Percentiles rank a stretch among this genome's conserved stretches.
Evolutionary conservation across 2,113 vertebrate genomes (phyloP).

Genomic region (Petrocephalus zakoni): DNA sequence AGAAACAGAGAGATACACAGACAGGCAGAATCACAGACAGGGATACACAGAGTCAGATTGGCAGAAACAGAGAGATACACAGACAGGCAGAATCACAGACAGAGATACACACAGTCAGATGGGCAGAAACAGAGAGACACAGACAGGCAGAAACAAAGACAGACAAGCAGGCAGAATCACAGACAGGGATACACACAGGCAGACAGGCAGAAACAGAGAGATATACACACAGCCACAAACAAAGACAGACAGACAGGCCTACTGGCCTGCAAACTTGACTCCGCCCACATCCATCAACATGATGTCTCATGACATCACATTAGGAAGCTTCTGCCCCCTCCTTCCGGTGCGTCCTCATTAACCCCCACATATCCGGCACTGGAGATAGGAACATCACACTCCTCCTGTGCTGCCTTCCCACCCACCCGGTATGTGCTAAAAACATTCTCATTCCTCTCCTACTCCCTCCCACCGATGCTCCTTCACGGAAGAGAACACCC

Average conservation of each 20-base stretch:
- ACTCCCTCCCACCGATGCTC: not conserved
- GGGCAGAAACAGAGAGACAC: not conserved
- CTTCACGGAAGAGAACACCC: slow-evolving; percentile 8
- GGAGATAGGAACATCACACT: not conserved
- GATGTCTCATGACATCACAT: not conserved
- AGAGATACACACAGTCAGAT: not conserved
- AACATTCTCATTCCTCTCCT: not conserved
- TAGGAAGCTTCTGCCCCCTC: not conserved
- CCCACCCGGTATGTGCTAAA: not conserved
- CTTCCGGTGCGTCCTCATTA: slow-evolving; percentile 10
- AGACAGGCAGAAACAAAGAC: no score
- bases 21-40: not conserved
- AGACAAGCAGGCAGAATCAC: no score
- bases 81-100: not conserved
- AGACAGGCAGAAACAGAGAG: no score
- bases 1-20: no score
- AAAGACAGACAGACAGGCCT: not conserved
- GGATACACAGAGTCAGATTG: no score
- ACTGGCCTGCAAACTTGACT: not conserved
- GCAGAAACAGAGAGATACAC: no score
- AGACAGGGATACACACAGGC: no score
- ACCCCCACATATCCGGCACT: not conserved
- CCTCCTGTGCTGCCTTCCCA: not conserved
- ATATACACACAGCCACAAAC: not conserved
- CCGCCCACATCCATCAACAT: not conserved